Conservation (phyloP, 2,113 vertebrate species). For the Numida meleagris region DNA sequence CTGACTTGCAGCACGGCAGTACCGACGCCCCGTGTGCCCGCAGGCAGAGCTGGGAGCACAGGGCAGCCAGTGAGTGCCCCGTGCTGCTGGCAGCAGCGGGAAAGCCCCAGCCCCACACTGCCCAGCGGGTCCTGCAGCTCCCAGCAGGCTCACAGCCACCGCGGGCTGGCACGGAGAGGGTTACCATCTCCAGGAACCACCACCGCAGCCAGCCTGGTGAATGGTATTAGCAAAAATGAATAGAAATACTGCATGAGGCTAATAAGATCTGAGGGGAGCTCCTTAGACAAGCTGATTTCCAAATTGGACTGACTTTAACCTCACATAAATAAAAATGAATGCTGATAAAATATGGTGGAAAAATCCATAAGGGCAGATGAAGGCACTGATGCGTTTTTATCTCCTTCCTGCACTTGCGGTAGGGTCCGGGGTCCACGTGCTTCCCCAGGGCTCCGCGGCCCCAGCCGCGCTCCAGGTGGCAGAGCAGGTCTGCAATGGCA, state of each 20-base stretch:
- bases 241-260: constrained; percentile 61
- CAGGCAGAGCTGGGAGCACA: background rate
- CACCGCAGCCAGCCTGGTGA: background rate
- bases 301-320: constrained; percentile 69
- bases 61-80: background rate
- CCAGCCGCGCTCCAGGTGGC: background rate
- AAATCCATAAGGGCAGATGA: constrained; percentile 57
- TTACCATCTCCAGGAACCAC: background rate
- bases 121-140: background rate
- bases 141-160: accelerated
- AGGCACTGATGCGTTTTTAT: background rate
- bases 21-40: accelerated
- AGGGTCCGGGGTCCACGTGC: accelerated
- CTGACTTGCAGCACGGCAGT: background rate
- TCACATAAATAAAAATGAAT: constrained; percentile 66
- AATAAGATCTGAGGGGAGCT: constrained; percentile 58
- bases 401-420: background rate
- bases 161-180: background rate
- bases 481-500: background rate
- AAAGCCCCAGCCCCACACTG: background rate
- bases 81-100: background rate
- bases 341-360: constrained; percentile 53
- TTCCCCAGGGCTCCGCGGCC: accelerated
- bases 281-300: constrained; percentile 68
- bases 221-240: constrained; percentile 68